Evolutionary conservation across 2,888 invertebrate species (phyloP).

Genomic region (Mylabris sibirica): DNA sequence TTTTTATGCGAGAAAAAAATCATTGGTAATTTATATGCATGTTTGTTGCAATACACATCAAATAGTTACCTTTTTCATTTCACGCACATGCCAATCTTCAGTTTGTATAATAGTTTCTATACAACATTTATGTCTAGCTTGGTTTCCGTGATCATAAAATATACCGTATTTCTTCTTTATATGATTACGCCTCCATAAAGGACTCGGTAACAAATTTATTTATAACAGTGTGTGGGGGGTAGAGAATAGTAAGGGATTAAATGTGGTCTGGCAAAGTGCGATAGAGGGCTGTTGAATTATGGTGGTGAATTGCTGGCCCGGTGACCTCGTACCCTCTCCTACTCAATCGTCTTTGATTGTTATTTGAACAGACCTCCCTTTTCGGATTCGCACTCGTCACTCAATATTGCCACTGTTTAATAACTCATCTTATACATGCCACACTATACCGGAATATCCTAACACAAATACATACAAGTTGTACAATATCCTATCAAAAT

Average conservation of each 20-base stretch:
- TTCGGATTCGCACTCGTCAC: conserved; percentile 46
- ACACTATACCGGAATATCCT: background rate
- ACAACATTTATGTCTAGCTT: conserved; percentile 47
- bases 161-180: conserved; percentile 57
- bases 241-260: conserved; percentile 51
- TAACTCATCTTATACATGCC: conserved; percentile 38
- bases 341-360: conserved; percentile 56
- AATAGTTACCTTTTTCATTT: conserved; percentile 30
- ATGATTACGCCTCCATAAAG: conserved; percentile 56
- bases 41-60: conserved; percentile 39
- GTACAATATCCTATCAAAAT: conserved; percentile 18
- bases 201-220: conserved; percentile 56
- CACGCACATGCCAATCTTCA: conserved; percentile 44
- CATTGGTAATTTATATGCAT: conserved; percentile 51
- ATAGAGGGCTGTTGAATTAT: conserved; percentile 55
- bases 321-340: conserved; percentile 47
- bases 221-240: conserved; percentile 48
- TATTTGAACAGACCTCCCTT: conserved; percentile 54
- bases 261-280: conserved; percentile 53
- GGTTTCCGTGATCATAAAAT: conserved; percentile 54
- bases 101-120: conserved; percentile 44
- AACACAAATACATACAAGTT: conserved; percentile 4
- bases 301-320: conserved; percentile 47
- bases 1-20: conserved; percentile 51
- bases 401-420: conserved; percentile 46